phyloP scores from a whole-genome alignment of 2,113 vertebrate genomes.

The Otis tarda region DNA sequence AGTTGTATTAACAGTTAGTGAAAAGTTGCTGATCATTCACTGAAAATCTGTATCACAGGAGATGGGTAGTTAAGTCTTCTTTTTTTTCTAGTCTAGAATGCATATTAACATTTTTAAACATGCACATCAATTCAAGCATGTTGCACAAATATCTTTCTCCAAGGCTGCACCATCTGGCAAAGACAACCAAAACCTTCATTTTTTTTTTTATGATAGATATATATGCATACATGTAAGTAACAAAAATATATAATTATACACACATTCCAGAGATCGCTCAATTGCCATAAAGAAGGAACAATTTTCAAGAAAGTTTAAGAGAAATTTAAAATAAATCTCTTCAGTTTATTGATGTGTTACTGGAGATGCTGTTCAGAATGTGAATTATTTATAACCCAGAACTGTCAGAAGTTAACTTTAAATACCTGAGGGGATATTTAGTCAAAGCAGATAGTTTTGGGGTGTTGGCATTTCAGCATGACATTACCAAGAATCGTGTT shows the following conservation, averaged over 20 bases:
- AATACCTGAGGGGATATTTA: background rate
- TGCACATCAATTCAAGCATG: background rate
- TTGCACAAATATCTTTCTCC: background rate
- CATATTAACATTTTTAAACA: background rate
- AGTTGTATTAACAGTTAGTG: background rate
- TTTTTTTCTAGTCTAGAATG: background rate
- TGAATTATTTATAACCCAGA: constrained; percentile 46
- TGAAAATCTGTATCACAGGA: background rate
- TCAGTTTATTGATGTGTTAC: constrained; percentile 25
- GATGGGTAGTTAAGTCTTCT: background rate
- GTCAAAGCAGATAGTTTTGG: background rate
- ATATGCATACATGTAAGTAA: background rate
- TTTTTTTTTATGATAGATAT: background rate
- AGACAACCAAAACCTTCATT: background rate
- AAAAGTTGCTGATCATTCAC: background rate
- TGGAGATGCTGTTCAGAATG: constrained; percentile 16
- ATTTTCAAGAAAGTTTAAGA: constrained; percentile 18
- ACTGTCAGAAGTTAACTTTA: constrained; percentile 20
- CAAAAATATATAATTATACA: background rate
- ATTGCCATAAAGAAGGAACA: background rate
- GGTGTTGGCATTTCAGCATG: background rate
- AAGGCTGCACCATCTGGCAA: background rate
- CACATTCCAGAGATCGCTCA: background rate
- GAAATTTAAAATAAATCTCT: constrained; percentile 19
- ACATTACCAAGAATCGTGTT: background rate